Evolutionary conservation across 2,888 invertebrate genomes (phyloP).

Genomic region (Pristionchus maxplancki): DNA sequence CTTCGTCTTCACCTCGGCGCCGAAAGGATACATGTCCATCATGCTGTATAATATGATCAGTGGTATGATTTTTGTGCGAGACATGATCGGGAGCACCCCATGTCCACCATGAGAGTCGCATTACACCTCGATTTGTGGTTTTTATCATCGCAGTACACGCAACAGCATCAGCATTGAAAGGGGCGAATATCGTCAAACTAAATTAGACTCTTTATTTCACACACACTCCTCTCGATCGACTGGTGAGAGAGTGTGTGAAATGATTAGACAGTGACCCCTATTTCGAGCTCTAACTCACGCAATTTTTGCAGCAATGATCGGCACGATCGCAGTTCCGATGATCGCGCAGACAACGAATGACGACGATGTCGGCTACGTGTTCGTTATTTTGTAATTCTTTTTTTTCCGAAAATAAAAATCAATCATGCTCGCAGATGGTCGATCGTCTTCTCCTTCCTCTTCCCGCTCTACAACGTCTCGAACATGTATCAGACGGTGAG

Average conservation of each 20-base stretch:
- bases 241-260: too few species aligned
- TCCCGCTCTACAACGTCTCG: conserved; percentile 59
- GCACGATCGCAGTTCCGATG: conserved; percentile 61
- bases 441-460: conserved; percentile 58
- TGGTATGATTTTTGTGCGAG: conserved; percentile 51
- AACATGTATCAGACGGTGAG: conserved; percentile 47
- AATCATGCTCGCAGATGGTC: conserved; percentile 47
- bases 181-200: too few species aligned
- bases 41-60: conserved; percentile 70
- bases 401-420: neutral
- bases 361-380: conserved; percentile 53
- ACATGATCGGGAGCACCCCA: too few species aligned
- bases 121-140: neutral
- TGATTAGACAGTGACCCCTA: too few species aligned
- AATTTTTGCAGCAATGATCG: conserved; percentile 57
- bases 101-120: too few species aligned
- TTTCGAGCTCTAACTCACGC: too few species aligned
- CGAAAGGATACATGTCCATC: conserved; percentile 71
- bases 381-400: too few species aligned
- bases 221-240: neutral
- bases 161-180: too few species aligned
- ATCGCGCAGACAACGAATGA: conserved; percentile 51
- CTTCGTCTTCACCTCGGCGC: conserved; percentile 69
- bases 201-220: neutral
- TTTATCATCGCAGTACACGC: neutral